Percentiles rank a stretch among this genome's conserved stretches.
Conservation (phyloP, 2,113 vertebrate genomes). For the Telmatochromis sp. region DNA sequence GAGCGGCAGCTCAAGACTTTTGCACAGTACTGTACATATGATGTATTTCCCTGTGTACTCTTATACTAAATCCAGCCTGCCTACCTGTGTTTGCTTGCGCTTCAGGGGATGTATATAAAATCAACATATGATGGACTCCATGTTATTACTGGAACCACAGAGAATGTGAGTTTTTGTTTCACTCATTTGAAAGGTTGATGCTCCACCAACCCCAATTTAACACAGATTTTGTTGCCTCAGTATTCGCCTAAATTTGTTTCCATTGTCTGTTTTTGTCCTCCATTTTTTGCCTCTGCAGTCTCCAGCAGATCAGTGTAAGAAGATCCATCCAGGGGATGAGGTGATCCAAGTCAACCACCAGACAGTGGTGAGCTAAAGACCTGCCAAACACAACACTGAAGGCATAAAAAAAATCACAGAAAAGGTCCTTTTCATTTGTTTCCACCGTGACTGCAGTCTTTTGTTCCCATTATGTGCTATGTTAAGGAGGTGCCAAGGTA, state of each 20-base stretch:
- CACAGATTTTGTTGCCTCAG: not conserved
- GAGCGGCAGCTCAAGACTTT: not conserved
- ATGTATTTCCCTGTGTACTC: not conserved
- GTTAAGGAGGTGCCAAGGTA: conserved; percentile 6
- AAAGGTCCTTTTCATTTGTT: not conserved
- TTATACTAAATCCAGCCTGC: not conserved
- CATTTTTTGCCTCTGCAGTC: conserved; percentile 37
- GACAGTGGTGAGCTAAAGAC: conserved; percentile 62
- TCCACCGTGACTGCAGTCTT: not conserved
- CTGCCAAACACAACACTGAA: not conserved
- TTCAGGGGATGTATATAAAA: conserved; percentile 74
- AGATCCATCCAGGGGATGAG: conserved; percentile 69
- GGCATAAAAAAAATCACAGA: not conserved
- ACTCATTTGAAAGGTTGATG: not conserved
- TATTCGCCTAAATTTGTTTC: not conserved
- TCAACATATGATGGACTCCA: conserved; percentile 72
- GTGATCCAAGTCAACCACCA: conserved; percentile 73
- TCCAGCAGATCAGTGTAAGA: conserved; percentile 69
- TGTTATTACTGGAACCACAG: conserved; percentile 71
- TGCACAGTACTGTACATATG: not conserved
- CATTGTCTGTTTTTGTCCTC: not conserved
- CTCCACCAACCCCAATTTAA: not conserved
- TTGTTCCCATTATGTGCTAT: conserved; percentile 1
- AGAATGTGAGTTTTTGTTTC: conserved; percentile 61
- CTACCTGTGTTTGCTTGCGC: not conserved